phyloP scores from a whole-genome alignment of 2,888 invertebrate genomes.

The Cheilosia urbana region DNA sequence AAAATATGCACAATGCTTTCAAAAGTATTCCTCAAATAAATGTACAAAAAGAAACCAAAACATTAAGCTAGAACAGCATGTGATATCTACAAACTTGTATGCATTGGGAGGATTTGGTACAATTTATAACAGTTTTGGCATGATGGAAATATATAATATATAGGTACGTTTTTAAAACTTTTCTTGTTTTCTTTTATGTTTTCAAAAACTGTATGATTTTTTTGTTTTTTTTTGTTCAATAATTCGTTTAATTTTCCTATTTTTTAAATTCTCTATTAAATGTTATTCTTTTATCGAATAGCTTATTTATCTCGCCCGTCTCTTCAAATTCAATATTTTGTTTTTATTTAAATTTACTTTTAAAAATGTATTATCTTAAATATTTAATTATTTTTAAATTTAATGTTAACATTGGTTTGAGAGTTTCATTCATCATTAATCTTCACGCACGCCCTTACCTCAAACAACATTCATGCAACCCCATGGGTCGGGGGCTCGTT shows the following conservation, averaged over 20 bases:
- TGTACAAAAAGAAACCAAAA: not conserved
- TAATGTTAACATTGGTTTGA: constrained; percentile 77
- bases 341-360: constrained; percentile 74
- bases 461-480: constrained; percentile 70
- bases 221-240: constrained; percentile 52
- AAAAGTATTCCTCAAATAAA: not conserved
- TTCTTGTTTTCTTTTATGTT: constrained; percentile 53
- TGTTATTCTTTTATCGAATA: constrained; percentile 68
- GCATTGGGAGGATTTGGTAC: constrained; percentile 66
- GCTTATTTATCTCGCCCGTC: constrained; percentile 58
- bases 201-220: constrained; percentile 59
- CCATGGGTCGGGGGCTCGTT: constrained; percentile 43
- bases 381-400: constrained; percentile 76
- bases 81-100: constrained; percentile 44
- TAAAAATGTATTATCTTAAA: constrained; percentile 77
- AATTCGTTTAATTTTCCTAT: constrained; percentile 74
- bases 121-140: constrained; percentile 71
- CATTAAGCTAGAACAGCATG: constrained; percentile 36
- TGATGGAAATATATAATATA: constrained; percentile 71
- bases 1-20: not conserved
- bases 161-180: constrained; percentile 56
- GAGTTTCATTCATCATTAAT: constrained; percentile 73
- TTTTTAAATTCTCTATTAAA: constrained; percentile 73
- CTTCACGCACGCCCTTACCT: constrained; percentile 64
- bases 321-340: constrained; percentile 67